phyloP scores from a whole-genome alignment of 2,113 vertebrate genomes.

The Mobula hypostoma region DNA sequence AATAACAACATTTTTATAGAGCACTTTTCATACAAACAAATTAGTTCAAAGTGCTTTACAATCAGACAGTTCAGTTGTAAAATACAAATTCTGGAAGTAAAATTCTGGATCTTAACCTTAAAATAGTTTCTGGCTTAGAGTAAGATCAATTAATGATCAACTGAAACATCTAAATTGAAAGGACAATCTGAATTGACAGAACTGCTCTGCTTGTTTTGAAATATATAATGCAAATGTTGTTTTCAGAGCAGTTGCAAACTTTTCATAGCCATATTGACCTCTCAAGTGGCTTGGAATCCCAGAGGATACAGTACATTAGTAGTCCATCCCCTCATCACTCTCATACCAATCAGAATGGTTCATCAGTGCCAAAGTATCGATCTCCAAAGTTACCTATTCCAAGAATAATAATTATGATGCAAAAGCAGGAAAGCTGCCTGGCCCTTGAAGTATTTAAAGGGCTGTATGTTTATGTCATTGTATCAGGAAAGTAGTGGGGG shows the following conservation, averaged over 20 bases:
- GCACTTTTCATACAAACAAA: too few relatives aligned
- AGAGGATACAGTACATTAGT: slow-evolving; percentile 49
- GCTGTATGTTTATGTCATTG: too few relatives aligned
- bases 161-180: background rate
- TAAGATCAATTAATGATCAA: background rate
- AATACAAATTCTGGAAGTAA: background rate
- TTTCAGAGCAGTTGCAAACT: background rate
- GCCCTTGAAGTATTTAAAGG: too few relatives aligned
- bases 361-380: slow-evolving; percentile 80
- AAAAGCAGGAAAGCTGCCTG: too few relatives aligned
- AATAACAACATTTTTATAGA: too few relatives aligned
- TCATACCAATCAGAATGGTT: slow-evolving; percentile 66
- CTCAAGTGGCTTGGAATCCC: background rate
- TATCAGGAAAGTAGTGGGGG: too few relatives aligned
- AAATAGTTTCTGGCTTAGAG: background rate
- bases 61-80: background rate
- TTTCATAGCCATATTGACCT: background rate
- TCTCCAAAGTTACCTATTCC: slow-evolving; percentile 79
- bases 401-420: too few relatives aligned
- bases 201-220: background rate
- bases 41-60: too few relatives aligned
- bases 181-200: background rate
- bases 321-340: slow-evolving; percentile 65
- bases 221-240: background rate
- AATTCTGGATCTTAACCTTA: background rate